Evolutionary conservation across 2,113 vertebrate genomes (phyloP).

Genomic region (Axis porcinus): DNA sequence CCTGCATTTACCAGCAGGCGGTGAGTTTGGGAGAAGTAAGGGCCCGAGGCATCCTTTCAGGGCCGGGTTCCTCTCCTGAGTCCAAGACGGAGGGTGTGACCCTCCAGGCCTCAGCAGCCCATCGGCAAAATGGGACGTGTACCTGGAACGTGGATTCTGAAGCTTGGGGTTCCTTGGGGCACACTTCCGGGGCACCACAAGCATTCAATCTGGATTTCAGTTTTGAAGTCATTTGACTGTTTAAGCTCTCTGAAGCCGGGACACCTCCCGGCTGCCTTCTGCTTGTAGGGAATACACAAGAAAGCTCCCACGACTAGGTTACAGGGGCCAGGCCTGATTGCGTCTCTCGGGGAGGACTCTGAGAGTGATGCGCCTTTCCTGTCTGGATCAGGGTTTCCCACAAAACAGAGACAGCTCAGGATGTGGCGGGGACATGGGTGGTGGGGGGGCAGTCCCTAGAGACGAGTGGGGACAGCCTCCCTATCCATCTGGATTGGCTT

Average conservation of each 20-base stretch:
- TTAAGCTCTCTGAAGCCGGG: neutral
- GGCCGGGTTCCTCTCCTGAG: neutral
- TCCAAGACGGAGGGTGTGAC: no score
- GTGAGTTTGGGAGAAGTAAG: neutral
- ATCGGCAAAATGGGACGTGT: accelerated
- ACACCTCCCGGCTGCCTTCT: neutral
- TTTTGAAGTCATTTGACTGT: neutral
- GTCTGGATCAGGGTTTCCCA: neutral
- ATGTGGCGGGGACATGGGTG: accelerated
- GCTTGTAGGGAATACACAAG: neutral
- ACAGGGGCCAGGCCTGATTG: neutral
- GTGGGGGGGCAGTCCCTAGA: no score
- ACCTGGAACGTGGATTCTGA: accelerated
- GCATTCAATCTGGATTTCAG: neutral
- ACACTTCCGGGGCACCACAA: neutral
- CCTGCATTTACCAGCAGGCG: neutral
- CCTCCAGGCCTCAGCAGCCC: neutral
- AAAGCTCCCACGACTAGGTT: accelerated
- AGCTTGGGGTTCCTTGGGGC: neutral
- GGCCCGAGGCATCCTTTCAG: accelerated
- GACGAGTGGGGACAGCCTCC: accelerated
- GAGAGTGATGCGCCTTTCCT: no score
- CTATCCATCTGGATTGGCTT: neutral
- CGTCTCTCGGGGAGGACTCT: neutral
- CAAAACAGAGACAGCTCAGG: neutral